These are phyloP conservation scores for Lophius piscatorius DNA, from an alignment of 2,113 vertebrate species.

Conservation along the genomic window DNA sequence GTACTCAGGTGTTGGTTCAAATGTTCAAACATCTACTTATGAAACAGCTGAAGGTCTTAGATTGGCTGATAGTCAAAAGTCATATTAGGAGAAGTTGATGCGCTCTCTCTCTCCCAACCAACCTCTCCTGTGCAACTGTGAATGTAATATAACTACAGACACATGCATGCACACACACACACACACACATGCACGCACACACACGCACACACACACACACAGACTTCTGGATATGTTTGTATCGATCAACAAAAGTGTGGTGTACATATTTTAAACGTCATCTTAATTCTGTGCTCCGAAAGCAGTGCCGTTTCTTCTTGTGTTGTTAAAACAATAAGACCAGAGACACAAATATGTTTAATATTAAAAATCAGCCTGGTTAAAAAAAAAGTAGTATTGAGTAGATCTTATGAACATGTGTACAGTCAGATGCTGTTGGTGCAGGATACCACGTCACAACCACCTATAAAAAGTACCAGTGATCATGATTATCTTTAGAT, in stretches of 20 bases:
- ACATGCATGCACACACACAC: conserved; percentile 14
- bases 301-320: conserved; percentile 41
- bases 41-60: too few relatives aligned
- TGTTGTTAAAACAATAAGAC: conserved; percentile 39
- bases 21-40: too few relatives aligned
- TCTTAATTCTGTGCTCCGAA: conserved; percentile 37
- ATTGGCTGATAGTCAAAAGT: too few relatives aligned
- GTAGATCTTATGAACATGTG: conserved; percentile 12
- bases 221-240: background rate
- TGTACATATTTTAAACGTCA: conserved; percentile 52
- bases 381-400: background rate
- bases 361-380: conserved; percentile 27
- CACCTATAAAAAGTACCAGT: too few relatives aligned
- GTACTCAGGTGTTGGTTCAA: too few relatives aligned
- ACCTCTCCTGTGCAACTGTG: conserved; percentile 68
- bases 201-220: conserved; percentile 23
- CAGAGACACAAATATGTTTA: background rate
- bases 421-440: conserved; percentile 42
- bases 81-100: too few relatives aligned
- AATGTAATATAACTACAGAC: conserved; percentile 63
- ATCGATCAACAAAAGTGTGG: conserved; percentile 23
- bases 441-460: conserved; percentile 26
- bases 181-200: conserved; percentile 13
- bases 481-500: conserved; percentile 10
- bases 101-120: conserved; percentile 37